Conservation (phyloP, 2,797 vertebrate species). For the Echeneis naucrates region DNA sequence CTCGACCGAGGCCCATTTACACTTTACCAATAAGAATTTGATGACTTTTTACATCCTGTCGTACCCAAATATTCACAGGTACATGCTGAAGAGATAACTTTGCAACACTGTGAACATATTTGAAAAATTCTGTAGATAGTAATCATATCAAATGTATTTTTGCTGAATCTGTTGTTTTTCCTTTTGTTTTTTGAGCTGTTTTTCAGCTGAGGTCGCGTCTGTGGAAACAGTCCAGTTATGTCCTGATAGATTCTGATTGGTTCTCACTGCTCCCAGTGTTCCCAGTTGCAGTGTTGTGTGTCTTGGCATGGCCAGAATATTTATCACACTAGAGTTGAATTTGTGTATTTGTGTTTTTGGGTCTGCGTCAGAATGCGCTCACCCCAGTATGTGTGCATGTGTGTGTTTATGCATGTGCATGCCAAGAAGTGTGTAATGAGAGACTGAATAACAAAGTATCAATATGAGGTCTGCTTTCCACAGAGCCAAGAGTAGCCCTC, state of each 20-base stretch:
- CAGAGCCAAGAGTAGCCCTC: constrained; percentile 16
- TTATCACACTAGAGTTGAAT: constrained; percentile 35
- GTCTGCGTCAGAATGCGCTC: constrained; percentile 21
- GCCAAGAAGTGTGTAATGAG: constrained; percentile 46
- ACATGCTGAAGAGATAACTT: too few relatives aligned
- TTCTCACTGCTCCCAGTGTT: constrained; percentile 26
- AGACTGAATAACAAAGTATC: constrained; percentile 48
- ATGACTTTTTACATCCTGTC: too few relatives aligned
- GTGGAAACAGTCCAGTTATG: constrained; percentile 13
- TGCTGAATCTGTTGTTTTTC: too few relatives aligned
- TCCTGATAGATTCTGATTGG: constrained; percentile 10
- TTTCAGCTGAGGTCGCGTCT: too few relatives aligned
- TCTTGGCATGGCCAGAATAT: constrained; percentile 27
- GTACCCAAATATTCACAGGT: too few relatives aligned
- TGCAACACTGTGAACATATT: too few relatives aligned
- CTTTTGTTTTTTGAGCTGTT: too few relatives aligned
- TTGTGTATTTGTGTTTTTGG: constrained; percentile 12
- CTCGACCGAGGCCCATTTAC: too few relatives aligned
- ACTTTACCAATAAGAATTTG: too few relatives aligned
- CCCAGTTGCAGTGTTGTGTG: constrained; percentile 16
- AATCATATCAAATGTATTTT: too few relatives aligned
- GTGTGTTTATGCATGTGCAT: not conserved
- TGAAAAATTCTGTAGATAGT: too few relatives aligned
- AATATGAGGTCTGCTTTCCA: constrained; percentile 39
- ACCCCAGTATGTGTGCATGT: not conserved